Percentiles rank a stretch among this genome's conserved stretches.
These are phyloP conservation scores for Hypanus sabinus DNA, from an alignment of 2,113 vertebrate species.

Conservation along the genomic window DNA sequence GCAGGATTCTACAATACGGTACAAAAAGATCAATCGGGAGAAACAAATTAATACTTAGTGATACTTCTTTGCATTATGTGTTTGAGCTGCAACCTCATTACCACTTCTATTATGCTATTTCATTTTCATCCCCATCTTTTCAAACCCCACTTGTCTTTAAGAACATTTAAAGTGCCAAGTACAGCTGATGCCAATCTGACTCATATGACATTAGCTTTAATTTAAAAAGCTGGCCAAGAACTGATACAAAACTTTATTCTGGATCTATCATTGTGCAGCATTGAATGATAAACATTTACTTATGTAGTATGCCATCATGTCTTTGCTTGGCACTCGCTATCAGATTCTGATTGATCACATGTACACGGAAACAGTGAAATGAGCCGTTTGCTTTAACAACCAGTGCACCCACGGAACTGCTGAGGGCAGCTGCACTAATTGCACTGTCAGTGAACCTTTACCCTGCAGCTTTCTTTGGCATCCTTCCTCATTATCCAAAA, in stretches of 20 bases:
- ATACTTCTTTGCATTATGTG: too few relatives aligned
- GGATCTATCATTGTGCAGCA: neutral
- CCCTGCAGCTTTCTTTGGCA: too few relatives aligned
- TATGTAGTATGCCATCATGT: neutral
- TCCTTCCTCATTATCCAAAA: too few relatives aligned
- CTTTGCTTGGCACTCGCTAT: too few relatives aligned
- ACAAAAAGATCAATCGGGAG: neutral
- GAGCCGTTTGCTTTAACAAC: too few relatives aligned
- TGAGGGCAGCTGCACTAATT: neutral
- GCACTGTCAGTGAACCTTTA: neutral
- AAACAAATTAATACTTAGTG: neutral
- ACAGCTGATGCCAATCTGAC: neutral
- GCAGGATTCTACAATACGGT: constrained; percentile 50
- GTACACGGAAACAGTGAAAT: too few relatives aligned
- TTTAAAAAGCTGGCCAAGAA: neutral
- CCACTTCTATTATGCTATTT: neutral
- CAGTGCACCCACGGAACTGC: too few relatives aligned
- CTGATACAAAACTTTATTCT: neutral
- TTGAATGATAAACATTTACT: neutral
- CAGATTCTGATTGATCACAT: too few relatives aligned
- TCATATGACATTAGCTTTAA: neutral
- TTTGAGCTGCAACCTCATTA: neutral
- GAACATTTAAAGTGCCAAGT: neutral
- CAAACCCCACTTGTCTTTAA: neutral
- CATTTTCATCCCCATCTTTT: neutral